Evolutionary conservation across 2,888 invertebrate species (phyloP), one percentile per base, ranked within the genome.

Genomic region (Drosophila neoperkinsi): DNA sequence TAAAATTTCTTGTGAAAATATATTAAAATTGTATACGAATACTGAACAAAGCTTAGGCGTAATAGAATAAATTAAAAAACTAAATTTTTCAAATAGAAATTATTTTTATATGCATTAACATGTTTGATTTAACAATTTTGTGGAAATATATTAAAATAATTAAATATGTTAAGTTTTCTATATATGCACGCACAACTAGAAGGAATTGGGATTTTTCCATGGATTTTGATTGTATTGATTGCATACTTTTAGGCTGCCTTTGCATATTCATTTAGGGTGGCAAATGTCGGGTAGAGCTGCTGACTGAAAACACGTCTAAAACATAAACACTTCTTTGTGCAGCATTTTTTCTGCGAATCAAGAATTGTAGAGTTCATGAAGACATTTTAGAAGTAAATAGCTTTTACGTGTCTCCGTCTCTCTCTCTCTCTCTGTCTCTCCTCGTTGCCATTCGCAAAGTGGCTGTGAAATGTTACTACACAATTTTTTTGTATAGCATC

Each of bases 241-340:
- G 72, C 67, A 74, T 74, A 74, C 53, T 50, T 55, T 74, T 58
- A 58, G 67, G 73, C 57, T 43, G 41, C 2, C 0, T 1, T 21
- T 28, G n/a, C 11, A 51, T n/a, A 51, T n/a, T 30, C 1, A 18
- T 30, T 18, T 51, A n/a, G 5, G 6, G 11, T 18, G 28, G 28
- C 28, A 25, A 6, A 28, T 28, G 28, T 50, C 18, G 5, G 10
- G 50, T 4, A 46, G 43, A 46, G 1, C 43, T 13, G 13, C 43
- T 21, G 21, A 46, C 46, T 21, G 21, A 46, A 21, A 46, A 9
- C 4, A 21, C 13, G 7, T 13, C 7, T 16, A 46, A 46, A 46
- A 46, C 13, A 46, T 16, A 16, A 21, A 25, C 21, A 25, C 16
- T 16, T 9, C 4, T 9, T 7, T 9, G 16, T 46, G 25, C 46